These are phyloP conservation scores for Lysandra bellargus DNA, from an alignment of 2,888 invertebrate species.

Conservation along the genomic window DNA sequence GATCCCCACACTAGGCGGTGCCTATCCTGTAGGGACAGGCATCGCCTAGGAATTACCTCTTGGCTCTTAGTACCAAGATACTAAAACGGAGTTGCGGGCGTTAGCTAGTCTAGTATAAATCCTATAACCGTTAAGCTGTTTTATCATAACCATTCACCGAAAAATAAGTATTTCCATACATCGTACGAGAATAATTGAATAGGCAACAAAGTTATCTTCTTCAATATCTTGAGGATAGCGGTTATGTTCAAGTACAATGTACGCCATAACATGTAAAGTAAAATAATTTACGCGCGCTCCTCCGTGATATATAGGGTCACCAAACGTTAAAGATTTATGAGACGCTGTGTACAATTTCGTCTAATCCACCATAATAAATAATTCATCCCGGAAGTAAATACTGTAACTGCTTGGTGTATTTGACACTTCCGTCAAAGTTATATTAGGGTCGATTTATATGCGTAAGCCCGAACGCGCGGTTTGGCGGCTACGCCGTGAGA, in stretches of 20 bases:
- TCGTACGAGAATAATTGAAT: constrained; percentile 9
- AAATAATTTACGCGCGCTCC: constrained; percentile 18
- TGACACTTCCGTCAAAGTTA: neutral
- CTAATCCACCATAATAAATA: neutral
- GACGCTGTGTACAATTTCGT: neutral
- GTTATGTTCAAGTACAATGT: neutral
- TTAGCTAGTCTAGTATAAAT: neutral
- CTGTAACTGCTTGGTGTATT: neutral
- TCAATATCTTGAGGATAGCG: constrained; percentile 9
- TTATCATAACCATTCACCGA: neutral
- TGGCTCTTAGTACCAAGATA: no score
- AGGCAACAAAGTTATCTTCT: neutral
- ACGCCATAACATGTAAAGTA: constrained; percentile 2
- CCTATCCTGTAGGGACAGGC: no score
- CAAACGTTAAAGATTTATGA: neutral
- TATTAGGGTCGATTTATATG: no score
- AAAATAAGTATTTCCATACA: neutral
- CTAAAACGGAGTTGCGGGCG: neutral
- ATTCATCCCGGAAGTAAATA: neutral
- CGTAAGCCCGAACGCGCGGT: no score
- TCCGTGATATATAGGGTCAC: constrained; percentile 11
- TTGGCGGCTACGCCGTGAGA: no score
- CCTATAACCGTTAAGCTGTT: neutral
- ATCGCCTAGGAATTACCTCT: no score
- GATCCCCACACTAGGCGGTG: no score